Percentiles rank a stretch among this genome's conserved stretches.
phyloP scores from a whole-genome alignment of 2,113 vertebrate genomes.

The Podarcis muralis region DNA sequence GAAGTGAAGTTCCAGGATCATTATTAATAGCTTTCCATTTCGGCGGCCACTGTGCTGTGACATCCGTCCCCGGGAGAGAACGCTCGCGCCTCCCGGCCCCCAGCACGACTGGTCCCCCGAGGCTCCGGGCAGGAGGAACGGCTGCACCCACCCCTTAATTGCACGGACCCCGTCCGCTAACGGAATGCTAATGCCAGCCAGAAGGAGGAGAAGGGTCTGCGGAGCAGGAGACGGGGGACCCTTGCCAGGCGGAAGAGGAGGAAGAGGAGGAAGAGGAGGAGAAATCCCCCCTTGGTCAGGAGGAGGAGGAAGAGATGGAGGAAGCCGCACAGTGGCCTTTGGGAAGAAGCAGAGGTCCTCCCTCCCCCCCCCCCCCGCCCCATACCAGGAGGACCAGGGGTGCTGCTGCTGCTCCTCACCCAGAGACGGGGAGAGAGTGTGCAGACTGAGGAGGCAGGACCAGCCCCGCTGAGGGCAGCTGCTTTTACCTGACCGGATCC shows the following conservation, averaged over 20 bases:
- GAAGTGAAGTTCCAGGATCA: slow-evolving; percentile 81
- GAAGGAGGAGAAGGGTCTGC: slow-evolving; percentile 39
- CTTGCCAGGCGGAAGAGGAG: neutral
- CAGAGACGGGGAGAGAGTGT: neutral
- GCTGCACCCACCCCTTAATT: slow-evolving; percentile 79
- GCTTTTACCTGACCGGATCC: neutral
- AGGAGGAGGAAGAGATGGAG: neutral
- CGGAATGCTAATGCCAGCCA: slow-evolving; percentile 71
- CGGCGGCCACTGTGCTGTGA: slow-evolving; percentile 82
- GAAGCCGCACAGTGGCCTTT: neutral
- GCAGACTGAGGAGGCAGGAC: neutral
- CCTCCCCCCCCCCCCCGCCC: too few species aligned
- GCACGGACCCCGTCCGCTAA: slow-evolving; percentile 61
- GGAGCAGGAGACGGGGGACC: neutral
- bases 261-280: neutral
- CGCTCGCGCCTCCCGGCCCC: slow-evolving; percentile 70
- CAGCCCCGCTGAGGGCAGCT: neutral
- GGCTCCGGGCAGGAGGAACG: slow-evolving; percentile 79
- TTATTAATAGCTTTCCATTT: slow-evolving; percentile 87
- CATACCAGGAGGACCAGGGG: neutral
- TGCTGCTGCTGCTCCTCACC: neutral
- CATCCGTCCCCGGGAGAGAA: slow-evolving; percentile 80
- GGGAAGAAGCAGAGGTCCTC: too few species aligned
- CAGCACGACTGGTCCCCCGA: slow-evolving; percentile 71
- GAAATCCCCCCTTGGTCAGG: neutral